These are phyloP conservation scores for Acrossocheilus wenchowensis DNA, from an alignment of 2,797 vertebrate species.

Conservation along the genomic window DNA sequence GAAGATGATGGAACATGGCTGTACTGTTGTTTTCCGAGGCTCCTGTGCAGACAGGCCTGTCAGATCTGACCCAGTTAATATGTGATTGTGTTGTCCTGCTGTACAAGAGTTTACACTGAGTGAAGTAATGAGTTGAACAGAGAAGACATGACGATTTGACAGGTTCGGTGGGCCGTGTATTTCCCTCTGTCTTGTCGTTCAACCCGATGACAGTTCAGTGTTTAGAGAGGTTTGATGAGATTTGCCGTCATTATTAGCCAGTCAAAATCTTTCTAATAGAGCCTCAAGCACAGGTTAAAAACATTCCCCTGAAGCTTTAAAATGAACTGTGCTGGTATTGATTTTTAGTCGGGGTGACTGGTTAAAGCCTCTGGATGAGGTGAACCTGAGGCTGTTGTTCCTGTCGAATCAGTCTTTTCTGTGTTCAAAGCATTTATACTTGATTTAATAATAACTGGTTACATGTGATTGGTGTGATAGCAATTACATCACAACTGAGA, in stretches of 20 bases:
- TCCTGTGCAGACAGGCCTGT: conserved; percentile 11
- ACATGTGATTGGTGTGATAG: not conserved
- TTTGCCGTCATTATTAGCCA: conserved; percentile 21
- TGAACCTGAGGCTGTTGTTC: not conserved
- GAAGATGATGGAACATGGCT: not conserved
- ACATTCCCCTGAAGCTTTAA: conserved; percentile 21
- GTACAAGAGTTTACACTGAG: not conserved
- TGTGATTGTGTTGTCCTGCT: conserved; percentile 27
- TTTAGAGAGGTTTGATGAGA: conserved; percentile 25
- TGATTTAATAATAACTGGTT: not conserved
- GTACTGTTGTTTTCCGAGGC: not conserved
- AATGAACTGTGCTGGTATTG: conserved; percentile 21
- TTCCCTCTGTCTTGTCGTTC: conserved; percentile 22
- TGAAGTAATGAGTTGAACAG: conserved; percentile 22
- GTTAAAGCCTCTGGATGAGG: conserved; percentile 15
- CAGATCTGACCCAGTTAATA: conserved; percentile 18
- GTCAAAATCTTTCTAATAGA: conserved; percentile 3
- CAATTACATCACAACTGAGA: not conserved
- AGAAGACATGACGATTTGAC: conserved; percentile 27
- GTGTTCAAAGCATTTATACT: not conserved
- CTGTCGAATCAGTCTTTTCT: not conserved
- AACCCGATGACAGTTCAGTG: conserved; percentile 1
- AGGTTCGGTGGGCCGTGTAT: conserved; percentile 16
- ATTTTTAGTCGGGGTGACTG: not conserved
- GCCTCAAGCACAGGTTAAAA: conserved; percentile 26